Evolutionary conservation across 2,888 invertebrate genomes (phyloP).

Genomic region (Melinopterus prodromus): DNA sequence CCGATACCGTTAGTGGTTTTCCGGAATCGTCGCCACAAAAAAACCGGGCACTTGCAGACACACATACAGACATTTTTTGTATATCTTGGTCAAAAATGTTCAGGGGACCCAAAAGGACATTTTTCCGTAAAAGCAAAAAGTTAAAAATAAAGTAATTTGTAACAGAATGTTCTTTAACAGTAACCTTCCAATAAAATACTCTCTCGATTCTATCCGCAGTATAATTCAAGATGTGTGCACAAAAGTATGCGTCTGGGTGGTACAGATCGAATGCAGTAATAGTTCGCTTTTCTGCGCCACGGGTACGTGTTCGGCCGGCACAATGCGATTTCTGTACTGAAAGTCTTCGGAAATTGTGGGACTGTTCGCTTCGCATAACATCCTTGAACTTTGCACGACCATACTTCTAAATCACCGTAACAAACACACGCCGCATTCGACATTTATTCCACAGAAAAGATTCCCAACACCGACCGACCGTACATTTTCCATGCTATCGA

Average conservation of each 20-base stretch:
- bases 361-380: not conserved
- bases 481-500: no score
- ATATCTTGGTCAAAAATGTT: no score
- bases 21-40: no score
- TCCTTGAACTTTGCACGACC: not conserved
- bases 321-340: not conserved
- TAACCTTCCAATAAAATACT: not conserved
- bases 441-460: not conserved
- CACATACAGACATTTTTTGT: no score
- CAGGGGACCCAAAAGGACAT: no score
- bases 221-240: not conserved
- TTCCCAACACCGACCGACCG: not conserved
- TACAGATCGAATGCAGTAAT: not conserved
- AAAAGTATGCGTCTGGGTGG: not conserved
- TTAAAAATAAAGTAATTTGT: no score
- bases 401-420: not conserved
- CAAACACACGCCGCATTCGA: not conserved
- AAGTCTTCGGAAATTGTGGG: conserved; percentile 4
- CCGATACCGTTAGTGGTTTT: no score
- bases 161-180: no score
- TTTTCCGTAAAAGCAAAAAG: no score
- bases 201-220: not conserved
- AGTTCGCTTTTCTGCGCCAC: not conserved
- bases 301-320: not conserved
- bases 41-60: no score